Conservation (phyloP, 2,888 invertebrate genomes). For the Meta bourneti region DNA sequence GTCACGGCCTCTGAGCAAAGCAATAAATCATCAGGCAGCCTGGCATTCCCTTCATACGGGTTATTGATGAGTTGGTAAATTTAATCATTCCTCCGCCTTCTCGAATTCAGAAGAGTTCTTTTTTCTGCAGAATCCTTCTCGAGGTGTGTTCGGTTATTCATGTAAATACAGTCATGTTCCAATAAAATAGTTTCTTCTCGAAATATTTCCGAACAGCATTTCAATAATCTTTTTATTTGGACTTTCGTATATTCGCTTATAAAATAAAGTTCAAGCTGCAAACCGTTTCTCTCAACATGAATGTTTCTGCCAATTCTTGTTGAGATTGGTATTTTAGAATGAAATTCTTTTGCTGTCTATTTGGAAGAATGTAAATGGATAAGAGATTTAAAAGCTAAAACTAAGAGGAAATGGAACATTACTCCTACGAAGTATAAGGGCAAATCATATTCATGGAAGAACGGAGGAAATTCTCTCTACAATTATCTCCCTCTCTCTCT, state of each 20-base stretch:
- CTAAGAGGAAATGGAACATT: too few species aligned
- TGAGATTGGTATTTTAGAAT: neutral
- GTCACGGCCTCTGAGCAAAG: slow-evolving; percentile 25
- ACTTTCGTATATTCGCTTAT: neutral
- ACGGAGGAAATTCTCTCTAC: too few species aligned
- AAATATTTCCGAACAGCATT: neutral
- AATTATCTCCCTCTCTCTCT: too few species aligned
- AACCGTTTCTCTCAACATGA: neutral
- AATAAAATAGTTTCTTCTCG: neutral
- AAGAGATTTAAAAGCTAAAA: too few species aligned
- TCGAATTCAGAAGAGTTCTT: neutral
- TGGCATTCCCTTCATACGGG: slow-evolving; percentile 9
- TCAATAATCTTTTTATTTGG: neutral
- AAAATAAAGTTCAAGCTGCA: neutral
- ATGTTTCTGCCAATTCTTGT: neutral
- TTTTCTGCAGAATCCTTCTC: neutral
- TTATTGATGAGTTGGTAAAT: slow-evolving; percentile 38
- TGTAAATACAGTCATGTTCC: neutral
- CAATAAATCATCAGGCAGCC: slow-evolving; percentile 40
- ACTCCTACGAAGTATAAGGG: too few species aligned
- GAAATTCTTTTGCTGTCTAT: too few species aligned
- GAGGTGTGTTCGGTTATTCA: neutral
- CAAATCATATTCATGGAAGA: too few species aligned
- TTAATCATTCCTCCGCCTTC: slow-evolving; percentile 34
- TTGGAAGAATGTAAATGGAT: too few species aligned